phyloP scores from a whole-genome alignment of 2,888 invertebrate species.

The Habroteleia sp. region DNA sequence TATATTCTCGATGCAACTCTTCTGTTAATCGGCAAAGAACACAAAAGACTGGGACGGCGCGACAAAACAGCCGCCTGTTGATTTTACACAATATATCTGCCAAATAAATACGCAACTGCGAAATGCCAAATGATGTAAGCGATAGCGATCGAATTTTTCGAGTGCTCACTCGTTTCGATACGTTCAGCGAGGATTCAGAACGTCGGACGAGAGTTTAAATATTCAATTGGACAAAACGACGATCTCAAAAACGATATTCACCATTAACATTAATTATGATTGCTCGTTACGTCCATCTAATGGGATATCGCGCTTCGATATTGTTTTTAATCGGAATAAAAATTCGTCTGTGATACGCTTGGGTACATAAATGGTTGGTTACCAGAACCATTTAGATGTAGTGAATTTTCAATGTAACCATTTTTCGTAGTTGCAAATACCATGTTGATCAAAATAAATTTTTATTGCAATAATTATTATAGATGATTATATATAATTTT shows the following conservation, averaged over 20 bases:
- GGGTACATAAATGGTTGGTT: too few relatives aligned
- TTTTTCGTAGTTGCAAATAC: too few relatives aligned
- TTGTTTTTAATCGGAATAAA: too few relatives aligned
- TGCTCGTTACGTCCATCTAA: too few relatives aligned
- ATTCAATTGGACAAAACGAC: constrained; percentile 3
- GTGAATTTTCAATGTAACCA: too few relatives aligned
- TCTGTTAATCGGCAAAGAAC: constrained; percentile 69
- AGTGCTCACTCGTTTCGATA: background rate
- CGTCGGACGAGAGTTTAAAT: constrained; percentile 1
- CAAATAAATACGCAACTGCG: constrained; percentile 40
- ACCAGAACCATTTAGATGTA: too few relatives aligned
- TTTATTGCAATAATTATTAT: too few relatives aligned
- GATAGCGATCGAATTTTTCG: constrained; percentile 11
- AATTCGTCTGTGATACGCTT: too few relatives aligned
- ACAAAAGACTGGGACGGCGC: constrained; percentile 65
- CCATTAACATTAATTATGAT: too few relatives aligned
- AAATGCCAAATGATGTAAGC: constrained; percentile 27
- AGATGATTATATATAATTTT: too few relatives aligned
- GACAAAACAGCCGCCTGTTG: constrained; percentile 74
- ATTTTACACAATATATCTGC: constrained; percentile 65
- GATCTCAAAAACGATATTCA: background rate
- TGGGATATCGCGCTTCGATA: too few relatives aligned
- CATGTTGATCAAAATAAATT: too few relatives aligned
- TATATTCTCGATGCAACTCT: constrained; percentile 50
- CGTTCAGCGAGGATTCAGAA: background rate